A percentile compares a stretch with the other conserved stretches of the same genome.
phyloP scores from a whole-genome alignment of 2,113 vertebrate species.

The Gallinago media region DNA sequence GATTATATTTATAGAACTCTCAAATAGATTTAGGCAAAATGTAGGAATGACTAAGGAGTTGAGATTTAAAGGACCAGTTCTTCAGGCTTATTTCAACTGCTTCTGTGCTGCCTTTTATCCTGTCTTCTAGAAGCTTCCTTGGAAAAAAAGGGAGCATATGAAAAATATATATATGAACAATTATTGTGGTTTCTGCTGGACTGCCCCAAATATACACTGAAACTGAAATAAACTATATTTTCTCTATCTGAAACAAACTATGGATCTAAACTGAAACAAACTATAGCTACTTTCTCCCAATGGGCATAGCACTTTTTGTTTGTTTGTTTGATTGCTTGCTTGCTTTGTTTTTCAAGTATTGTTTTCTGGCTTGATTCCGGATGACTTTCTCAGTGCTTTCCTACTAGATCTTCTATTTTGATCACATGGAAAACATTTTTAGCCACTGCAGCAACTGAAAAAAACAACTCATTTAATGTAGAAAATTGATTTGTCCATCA shows the following conservation, averaged over 20 bases:
- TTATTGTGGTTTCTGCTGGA: neutral
- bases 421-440: neutral
- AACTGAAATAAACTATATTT: too few relatives aligned
- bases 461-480: neutral
- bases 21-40: neutral
- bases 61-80: neutral
- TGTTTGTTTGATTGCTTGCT: neutral
- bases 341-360: neutral
- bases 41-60: neutral
- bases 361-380: neutral
- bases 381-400: neutral
- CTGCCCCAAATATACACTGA: neutral
- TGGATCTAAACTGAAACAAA: too few relatives aligned
- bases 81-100: neutral
- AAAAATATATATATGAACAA: neutral
- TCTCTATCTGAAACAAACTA: too few relatives aligned
- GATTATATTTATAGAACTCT: neutral
- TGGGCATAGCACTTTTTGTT: fast-evolving
- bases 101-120: neutral
- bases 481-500: neutral
- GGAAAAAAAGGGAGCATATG: neutral
- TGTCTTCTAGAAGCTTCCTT: neutral
- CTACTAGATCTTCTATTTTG: neutral
- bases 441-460: neutral
- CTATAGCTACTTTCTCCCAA: neutral